Evolutionary conservation across 2,888 invertebrate species (phyloP).

Genomic region (Marasmarcha lunaedactyla): DNA sequence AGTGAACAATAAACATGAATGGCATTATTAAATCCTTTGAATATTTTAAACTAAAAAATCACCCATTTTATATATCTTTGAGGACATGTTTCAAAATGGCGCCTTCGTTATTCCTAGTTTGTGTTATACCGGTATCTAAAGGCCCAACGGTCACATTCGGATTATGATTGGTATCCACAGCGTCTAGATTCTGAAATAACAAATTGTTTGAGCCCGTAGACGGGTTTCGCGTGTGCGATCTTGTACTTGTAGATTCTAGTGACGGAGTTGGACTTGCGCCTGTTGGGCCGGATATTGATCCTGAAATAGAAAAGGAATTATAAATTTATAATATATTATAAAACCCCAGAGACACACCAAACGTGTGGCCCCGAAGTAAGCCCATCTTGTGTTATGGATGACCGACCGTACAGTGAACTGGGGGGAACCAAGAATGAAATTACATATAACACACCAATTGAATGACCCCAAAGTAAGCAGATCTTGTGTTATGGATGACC

Average conservation of each 20-base stretch:
- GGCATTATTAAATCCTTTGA: no score
- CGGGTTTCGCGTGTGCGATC: constrained; percentile 41
- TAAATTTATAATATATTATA: no score
- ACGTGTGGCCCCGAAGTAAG: no score
- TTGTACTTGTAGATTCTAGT: constrained; percentile 24
- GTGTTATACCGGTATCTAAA: constrained; percentile 52
- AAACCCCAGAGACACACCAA: no score
- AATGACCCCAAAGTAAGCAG: no score
- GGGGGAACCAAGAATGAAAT: no score
- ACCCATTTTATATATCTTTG: constrained; percentile 42
- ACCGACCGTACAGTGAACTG: no score
- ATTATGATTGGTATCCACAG: constrained; percentile 3
- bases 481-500: no score
- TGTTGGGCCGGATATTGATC: constrained; percentile 19
- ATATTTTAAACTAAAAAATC: no score
- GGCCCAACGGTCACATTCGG: constrained; percentile 23
- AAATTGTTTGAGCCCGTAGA: constrained; percentile 54
- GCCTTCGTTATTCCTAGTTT: constrained; percentile 55
- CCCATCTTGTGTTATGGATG: no score
- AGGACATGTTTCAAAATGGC: constrained; percentile 59
- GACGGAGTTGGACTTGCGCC: constrained; percentile 1
- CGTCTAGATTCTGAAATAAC: constrained; percentile 44
- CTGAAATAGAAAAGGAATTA: constrained; percentile 22
- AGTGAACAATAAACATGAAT: no score
- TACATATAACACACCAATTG: no score